Percentiles rank a stretch among this genome's conserved stretches.
Conservation (phyloP, 2,113 vertebrate species). For the Barbus barbus region DNA sequence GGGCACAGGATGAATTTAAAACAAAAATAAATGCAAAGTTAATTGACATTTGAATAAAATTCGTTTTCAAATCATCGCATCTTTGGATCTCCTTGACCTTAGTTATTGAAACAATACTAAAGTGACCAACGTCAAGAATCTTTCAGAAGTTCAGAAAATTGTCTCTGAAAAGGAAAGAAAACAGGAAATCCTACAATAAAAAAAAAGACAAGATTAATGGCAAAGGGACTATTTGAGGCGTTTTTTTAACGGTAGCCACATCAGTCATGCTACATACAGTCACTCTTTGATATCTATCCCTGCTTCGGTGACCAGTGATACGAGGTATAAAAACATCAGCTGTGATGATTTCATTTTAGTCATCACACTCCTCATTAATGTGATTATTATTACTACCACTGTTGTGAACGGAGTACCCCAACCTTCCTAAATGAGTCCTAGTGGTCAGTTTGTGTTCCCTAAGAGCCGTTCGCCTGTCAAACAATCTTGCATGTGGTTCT, state of each 20-base stretch:
- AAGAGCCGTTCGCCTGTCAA: slow-evolving; percentile 66
- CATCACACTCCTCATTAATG: not conserved
- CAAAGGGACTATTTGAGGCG: not conserved
- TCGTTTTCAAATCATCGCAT: not conserved
- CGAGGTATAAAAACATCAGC: slow-evolving; percentile 73
- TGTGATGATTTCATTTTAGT: slow-evolving; percentile 40
- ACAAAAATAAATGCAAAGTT: too few species aligned
- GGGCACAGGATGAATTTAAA: not conserved
- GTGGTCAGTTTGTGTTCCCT: slow-evolving; percentile 63
- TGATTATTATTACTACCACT: not conserved
- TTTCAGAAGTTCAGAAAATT: not conserved
- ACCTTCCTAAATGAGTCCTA: slow-evolving; percentile 51
- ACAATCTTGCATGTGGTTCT: slow-evolving; percentile 80
- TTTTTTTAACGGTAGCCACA: slow-evolving; percentile 52
- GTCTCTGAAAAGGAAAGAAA: not conserved
- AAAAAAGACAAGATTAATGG: not conserved
- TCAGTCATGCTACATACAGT: slow-evolving; percentile 68
- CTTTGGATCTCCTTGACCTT: slow-evolving; percentile 2
- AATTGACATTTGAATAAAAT: not conserved
- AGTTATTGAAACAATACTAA: not conserved
- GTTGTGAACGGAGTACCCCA: slow-evolving; percentile 41
- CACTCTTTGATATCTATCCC: slow-evolving; percentile 66
- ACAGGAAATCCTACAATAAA: not conserved
- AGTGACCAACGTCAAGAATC: not conserved
- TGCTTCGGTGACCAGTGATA: slow-evolving; percentile 72